Base-by-base conservation (phyloP, 2,888 invertebrate genomes). In the Andrena flavipes region DNA sequence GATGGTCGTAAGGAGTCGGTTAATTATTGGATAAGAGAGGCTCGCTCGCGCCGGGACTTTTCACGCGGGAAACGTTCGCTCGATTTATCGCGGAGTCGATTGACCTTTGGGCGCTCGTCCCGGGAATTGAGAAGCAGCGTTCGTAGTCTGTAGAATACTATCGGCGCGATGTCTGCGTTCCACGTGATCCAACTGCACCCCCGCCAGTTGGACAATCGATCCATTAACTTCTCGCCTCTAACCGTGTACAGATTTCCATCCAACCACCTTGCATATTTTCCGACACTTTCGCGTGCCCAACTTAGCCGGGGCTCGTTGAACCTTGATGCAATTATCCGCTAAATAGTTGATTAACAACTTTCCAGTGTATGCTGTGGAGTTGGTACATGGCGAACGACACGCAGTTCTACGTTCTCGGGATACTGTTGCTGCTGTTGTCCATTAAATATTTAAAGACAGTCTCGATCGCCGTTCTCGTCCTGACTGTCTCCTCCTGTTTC, bases 401-500 rank as follows among this genome's bases (percentile, higher is more conserved):
- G 80, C 94, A 94, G 84, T 94, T 94, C 87, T 94, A 94, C 88
- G 92, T 94, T 49, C 91, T 94, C 63, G 94, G 94, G 4, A 92
- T 94, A 87, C 86, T 94, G 69, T 89, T 94, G 51, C 91, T 94
- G 10, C 85, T 94, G n/a, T 88, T 94, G 56, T 94, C 94, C 7
- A 90, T 94, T 26, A 93, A 90, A 84, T 94, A 96, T 91, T 89
- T 93, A 69, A 96, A 96, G 93, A 94, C 95, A 69, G 96, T 96
- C n/a, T 95, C 95, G 79, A 92, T 94, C 68, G 94, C 95, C 5
- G 93, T 97, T 29, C 92, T 95, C 0, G 90, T 96, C 42, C 94
- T 97, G 86, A 93, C 97, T 93, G 93, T 96, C 68, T 96, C 96
- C 82, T 97, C 97, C 0, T 97, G 97, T 97, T 95, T 96, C 74